Evolutionary conservation across 2,797 vertebrate species (phyloP), one percentile per base, ranked within the genome.

Genomic region (Siniperca undulata): DNA sequence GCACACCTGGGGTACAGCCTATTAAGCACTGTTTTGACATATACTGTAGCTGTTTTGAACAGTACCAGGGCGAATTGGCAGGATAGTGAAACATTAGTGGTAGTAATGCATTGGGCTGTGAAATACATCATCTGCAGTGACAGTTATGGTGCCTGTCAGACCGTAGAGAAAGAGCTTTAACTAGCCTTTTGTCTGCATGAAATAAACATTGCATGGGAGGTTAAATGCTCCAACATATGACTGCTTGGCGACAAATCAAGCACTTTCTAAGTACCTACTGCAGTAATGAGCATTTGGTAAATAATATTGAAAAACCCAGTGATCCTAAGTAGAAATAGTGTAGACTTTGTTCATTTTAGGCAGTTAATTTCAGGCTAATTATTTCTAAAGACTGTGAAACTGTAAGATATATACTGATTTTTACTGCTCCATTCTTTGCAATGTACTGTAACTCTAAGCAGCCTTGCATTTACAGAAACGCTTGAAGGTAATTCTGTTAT

Each of bases 171-270:
- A 76, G 80, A 91, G 90, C 92, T 93, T 93, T 94, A 93, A 93
- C 91, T 87, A 92, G 90, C 86, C 83, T 94, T 93, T 93, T 91
- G 91, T 93, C 92, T 91, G 88, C 89, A 91, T 91, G 88, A 92
- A 92, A 94, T 94, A 93, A 94, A 95, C 90, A 94, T 90, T 72
- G 86, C 79, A 89, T 2, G 56, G 86, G 86, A 91, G 92, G 92
- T 94, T 92, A 94, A 93, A 92, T 91, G 89, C 86, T 88, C 86
- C 80, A 87, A 91, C 88, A 92, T 93, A 86, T 86, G 90, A 93
- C 88, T 92, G 77, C 85, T 84, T 93, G 85, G 80, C 71, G 19
- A 85, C 50, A 34, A 89, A 89, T 90, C 85, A 90, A 90, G 70
- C 65, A 70, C 85, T 71, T 78, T 70, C 64, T 73, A 84, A 90